Percentiles rank a stretch among this genome's conserved stretches.
phyloP scores from a whole-genome alignment of 2,113 vertebrate genomes.

The Mastomys coucha region DNA sequence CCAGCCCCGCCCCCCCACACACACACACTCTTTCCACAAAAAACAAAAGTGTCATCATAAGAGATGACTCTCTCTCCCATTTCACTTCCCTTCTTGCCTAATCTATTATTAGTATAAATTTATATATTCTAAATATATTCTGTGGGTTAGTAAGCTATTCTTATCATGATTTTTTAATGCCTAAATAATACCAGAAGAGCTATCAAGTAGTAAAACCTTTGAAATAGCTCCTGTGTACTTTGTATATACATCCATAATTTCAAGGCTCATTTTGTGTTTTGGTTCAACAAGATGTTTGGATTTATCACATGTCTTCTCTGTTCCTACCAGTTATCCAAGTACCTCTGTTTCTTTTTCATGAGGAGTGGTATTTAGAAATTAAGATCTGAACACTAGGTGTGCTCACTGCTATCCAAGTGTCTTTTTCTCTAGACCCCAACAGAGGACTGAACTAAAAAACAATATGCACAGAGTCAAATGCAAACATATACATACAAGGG shows the following conservation, averaged over 20 bases:
- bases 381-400: background rate
- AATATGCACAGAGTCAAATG: background rate
- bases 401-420: background rate
- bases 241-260: background rate
- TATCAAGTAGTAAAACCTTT: background rate
- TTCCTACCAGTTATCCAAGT: background rate
- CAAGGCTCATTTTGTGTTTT: background rate
- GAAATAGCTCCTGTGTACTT: background rate
- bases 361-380: background rate
- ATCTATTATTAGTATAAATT: background rate
- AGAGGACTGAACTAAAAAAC: background rate
- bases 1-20: too few relatives aligned
- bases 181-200: background rate
- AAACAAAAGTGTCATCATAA: background rate
- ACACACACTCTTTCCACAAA: background rate
- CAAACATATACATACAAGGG: background rate
- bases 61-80: background rate
- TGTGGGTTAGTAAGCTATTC: background rate
- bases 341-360: background rate
- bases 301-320: background rate
- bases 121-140: conserved; percentile 6
- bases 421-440: background rate
- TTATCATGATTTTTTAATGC: conserved; percentile 29
- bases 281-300: background rate
- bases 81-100: too few relatives aligned